These are phyloP conservation scores for Brachionus manjavacas DNA, from an alignment of 1,140 invertebrate species.

Conservation along the genomic window DNA sequence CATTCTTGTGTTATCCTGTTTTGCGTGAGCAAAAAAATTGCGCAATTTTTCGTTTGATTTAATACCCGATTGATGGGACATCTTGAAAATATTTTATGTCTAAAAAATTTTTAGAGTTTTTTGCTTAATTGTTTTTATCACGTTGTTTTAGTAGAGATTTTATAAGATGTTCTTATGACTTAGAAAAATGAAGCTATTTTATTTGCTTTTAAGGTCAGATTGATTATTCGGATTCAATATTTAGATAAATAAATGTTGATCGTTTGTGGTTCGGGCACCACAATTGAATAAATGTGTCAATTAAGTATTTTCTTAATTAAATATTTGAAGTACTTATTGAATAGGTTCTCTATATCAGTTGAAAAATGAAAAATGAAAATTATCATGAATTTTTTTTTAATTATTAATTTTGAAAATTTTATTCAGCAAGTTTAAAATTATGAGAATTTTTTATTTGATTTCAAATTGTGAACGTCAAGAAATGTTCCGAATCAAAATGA, in stretches of 20 bases:
- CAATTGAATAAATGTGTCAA: background rate
- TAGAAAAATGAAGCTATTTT: background rate
- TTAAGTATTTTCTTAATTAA: background rate
- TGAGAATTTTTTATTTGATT: background rate
- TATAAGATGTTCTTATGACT: constrained; percentile 5
- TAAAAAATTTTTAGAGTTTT: background rate
- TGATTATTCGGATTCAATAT: background rate
- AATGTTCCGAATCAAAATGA: background rate
- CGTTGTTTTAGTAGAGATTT: background rate
- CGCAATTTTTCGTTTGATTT: constrained; percentile 35
- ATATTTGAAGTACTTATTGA: background rate
- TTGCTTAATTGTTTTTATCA: background rate
- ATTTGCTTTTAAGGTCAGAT: background rate
- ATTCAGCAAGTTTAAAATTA: background rate
- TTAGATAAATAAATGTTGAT: background rate
- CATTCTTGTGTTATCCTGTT: background rate
- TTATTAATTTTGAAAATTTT: background rate
- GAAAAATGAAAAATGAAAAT: background rate
- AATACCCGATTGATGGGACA: constrained; percentile 42
- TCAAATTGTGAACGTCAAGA: background rate
- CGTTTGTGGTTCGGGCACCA: background rate
- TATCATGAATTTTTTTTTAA: background rate
- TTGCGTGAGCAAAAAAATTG: background rate
- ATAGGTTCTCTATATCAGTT: background rate
- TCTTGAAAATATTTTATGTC: background rate